A percentile compares a stretch with the other conserved stretches of the same genome.
Evolutionary conservation across 2,888 invertebrate genomes (phyloP).

Genomic region (Zootermopsis nevadensis): DNA sequence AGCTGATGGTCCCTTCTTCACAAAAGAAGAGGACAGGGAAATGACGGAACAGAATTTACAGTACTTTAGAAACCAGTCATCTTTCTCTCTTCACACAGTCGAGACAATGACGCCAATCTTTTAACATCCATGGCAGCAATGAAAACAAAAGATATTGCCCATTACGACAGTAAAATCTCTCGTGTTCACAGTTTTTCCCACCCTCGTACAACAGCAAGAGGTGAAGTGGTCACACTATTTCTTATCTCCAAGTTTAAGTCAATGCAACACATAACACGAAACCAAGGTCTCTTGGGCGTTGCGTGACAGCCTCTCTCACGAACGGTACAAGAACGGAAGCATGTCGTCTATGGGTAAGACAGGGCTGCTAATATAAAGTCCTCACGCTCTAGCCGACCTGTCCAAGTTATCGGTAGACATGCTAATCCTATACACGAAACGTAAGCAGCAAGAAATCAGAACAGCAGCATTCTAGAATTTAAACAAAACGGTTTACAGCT

Average conservation of each 20-base stretch:
- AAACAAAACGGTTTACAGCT: too few relatives aligned
- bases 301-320: neutral
- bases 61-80: neutral
- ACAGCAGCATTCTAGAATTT: too few relatives aligned
- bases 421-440: too few relatives aligned
- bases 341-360: neutral
- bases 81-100: neutral
- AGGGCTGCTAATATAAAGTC: neutral
- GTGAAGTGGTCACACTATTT: neutral
- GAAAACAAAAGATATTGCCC: constrained; percentile 21
- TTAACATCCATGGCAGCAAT: constrained; percentile 20
- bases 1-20: neutral
- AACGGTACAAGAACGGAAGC: neutral
- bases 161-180: neutral
- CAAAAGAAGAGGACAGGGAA: neutral
- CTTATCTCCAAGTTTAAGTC: constrained; percentile 15
- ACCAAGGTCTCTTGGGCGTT: neutral
- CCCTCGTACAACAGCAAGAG: neutral
- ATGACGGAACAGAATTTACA: constrained; percentile 12
- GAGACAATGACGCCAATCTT: neutral
- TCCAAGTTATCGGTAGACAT: too few relatives aligned
- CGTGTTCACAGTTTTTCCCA: neutral
- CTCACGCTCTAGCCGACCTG: too few relatives aligned
- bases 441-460: too few relatives aligned
- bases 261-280: neutral